Evolutionary conservation across 2,797 vertebrate species (phyloP), one percentile per base, ranked within the genome.

Genomic region (Ispidina lecontei): DNA sequence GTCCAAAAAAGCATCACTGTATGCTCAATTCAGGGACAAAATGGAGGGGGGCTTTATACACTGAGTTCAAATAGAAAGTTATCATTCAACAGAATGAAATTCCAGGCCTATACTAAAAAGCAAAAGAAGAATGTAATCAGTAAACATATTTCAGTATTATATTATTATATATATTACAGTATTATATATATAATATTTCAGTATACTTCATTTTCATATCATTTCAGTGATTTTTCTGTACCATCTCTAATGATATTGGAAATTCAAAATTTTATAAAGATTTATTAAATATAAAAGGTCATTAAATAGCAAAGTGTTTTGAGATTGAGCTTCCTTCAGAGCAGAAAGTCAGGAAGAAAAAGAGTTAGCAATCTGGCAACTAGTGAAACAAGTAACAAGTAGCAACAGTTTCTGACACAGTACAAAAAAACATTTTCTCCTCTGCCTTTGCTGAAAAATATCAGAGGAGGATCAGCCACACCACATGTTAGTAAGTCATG

Each of bases 401-500:
- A 84, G 26, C 35, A 71, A 79, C 54, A 64, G 28, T 11, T 75
- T 65, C 72, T 84, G 46, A 51, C 47, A 63, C 23, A 60, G 43
- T 22, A 49, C 35, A 55, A 81, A 46, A 39, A 77, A 76, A 28
- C 12, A 55, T 44, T 67, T n/a, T 7, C 22, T 89, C 9, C 26
- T 79, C 56, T 89, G 43, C 29, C 65, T 91, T 73, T 55, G 26
- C 85, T 84, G 71, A 58, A 93, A 84, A 84, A 78, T 89, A 78
- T 29, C 28, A 59, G 87, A 74, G 41, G 46, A 74, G 8, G 47
- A 86, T 91, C 76, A 88, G 58, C 52, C 39, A 37, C 51, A 59
- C 23, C 49, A 74, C 86, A 62, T 94, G 46, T 67, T 56, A 74
- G 63, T 20, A 46, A 93, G 86, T 60, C 63, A 37, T 80, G 83